Base-by-base conservation (phyloP, 2,888 invertebrate genomes). In the Thelaira solivaga region DNA sequence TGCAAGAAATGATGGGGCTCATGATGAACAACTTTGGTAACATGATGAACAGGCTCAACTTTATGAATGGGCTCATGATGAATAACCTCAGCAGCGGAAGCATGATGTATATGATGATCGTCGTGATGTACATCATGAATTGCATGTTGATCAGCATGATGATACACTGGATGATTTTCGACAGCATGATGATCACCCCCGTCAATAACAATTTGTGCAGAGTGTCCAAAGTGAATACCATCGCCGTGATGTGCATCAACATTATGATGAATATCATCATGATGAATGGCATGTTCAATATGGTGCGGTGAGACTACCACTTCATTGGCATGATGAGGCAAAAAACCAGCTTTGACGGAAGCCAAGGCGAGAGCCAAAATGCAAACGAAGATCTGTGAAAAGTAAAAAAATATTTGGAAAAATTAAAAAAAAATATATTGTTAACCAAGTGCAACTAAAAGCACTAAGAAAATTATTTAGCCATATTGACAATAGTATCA, bases 1-100 rank as follows among this genome's bases (percentile, higher is more conserved):
- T 87, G 87, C 82, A 87, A 75, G 82, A 84, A 86, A n/a, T 87
- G 87, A 79, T 87, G 87, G 6, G 87, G 87, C 59, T 88, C 88
- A 72, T 88, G 87, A 26, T 88, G 88, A 68, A 87, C 86, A 62
- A 87, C 87, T 72, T 87, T 87, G 80, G 87, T 87, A 57, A 87
- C 86, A 83, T 87, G 87, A 76, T 87, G 87, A 29, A 87, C 87
- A 3, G 87, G 86, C 69, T 85, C 87, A 29, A 87, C 87, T 29
- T 87, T 86, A 76, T 88, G 87, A n/a, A 87, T 87, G 36, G 86
- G 71, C 72, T 87, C 87, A 53, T 87, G 87, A 80, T 87, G 87
- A 24, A 87, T 83, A 55, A 87, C 84, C 45, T 86, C 85, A 39
- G 86, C 81, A 1, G 84, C 83, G n/a, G 80, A 80, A 49, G 82